Evolutionary conservation across 2,113 vertebrate genomes (phyloP).

Genomic region (Brachirus orientalis): DNA sequence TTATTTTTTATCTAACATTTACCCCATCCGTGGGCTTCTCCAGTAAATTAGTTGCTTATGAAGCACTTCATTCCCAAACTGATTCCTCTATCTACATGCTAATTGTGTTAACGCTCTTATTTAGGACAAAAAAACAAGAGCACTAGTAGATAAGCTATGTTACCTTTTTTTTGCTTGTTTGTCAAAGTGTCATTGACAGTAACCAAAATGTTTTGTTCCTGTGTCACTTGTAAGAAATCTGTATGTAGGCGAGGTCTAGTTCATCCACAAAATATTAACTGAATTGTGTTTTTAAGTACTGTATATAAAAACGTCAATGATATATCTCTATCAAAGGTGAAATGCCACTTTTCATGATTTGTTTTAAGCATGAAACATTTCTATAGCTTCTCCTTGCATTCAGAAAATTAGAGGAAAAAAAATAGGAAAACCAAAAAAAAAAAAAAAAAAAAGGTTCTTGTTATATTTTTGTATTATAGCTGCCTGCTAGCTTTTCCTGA

Average conservation of each 20-base stretch:
- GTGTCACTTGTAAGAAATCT: constrained; percentile 81
- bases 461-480: constrained; percentile 78
- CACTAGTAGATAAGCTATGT: constrained; percentile 80
- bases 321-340: constrained; percentile 88
- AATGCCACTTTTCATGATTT: constrained; percentile 91
- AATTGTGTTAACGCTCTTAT: constrained; percentile 58
- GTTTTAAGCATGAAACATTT: constrained; percentile 94
- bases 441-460: constrained; percentile 46
- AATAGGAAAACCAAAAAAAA: constrained; percentile 45
- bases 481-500: constrained; percentile 59
- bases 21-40: constrained; percentile 85
- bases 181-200: constrained; percentile 89
- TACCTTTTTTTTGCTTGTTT: constrained; percentile 86
- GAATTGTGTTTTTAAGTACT: constrained; percentile 71
- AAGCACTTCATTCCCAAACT: constrained; percentile 72
- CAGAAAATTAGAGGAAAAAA: constrained; percentile 69
- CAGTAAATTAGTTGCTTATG: constrained; percentile 86
- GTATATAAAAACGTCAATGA: constrained; percentile 73
- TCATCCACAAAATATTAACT: constrained; percentile 59
- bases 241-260: constrained; percentile 74
- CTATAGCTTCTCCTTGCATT: constrained; percentile 86
- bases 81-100: constrained; percentile 69
- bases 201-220: constrained; percentile 93
- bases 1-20: constrained; percentile 63
- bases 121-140: constrained; percentile 56